phyloP scores from a whole-genome alignment of 2,888 invertebrate species.

The Pseudococcus longispinus region DNA sequence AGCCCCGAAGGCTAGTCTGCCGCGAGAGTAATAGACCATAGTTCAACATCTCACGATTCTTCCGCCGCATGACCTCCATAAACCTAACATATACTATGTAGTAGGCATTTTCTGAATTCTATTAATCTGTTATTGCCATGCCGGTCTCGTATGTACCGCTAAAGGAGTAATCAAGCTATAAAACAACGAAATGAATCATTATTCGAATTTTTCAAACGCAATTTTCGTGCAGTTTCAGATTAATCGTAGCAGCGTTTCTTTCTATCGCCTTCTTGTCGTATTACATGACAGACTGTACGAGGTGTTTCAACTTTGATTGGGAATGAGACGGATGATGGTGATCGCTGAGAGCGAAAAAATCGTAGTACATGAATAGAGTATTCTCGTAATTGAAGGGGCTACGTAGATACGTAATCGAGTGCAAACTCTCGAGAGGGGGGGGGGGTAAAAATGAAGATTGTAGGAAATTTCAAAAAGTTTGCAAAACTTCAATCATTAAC shows the following conservation, averaged over 20 bases:
- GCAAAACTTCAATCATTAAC: too few relatives aligned
- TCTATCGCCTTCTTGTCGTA: too few relatives aligned
- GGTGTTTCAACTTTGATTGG: too few relatives aligned
- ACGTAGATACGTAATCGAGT: too few relatives aligned
- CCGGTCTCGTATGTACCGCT: not conserved
- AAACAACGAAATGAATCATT: conserved; percentile 10
- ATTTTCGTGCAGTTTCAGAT: not conserved
- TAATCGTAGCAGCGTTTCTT: not conserved
- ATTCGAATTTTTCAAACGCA: not conserved
- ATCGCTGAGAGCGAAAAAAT: too few relatives aligned
- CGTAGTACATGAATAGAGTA: too few relatives aligned
- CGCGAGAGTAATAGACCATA: not conserved
- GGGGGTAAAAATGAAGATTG: too few relatives aligned
- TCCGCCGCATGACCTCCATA: conserved; percentile 40
- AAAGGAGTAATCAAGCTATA: conserved; percentile 2
- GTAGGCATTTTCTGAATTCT: conserved; percentile 4
- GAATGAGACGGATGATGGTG: too few relatives aligned
- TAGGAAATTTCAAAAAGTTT: too few relatives aligned
- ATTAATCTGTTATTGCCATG: not conserved
- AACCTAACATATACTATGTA: not conserved
- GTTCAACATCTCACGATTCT: conserved; percentile 45
- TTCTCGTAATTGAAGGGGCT: too few relatives aligned
- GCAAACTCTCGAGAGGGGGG: too few relatives aligned
- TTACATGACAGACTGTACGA: too few relatives aligned
- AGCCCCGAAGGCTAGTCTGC: not conserved